Evolutionary conservation across 2,888 invertebrate species (phyloP).

Genomic region (Apamea sordens): DNA sequence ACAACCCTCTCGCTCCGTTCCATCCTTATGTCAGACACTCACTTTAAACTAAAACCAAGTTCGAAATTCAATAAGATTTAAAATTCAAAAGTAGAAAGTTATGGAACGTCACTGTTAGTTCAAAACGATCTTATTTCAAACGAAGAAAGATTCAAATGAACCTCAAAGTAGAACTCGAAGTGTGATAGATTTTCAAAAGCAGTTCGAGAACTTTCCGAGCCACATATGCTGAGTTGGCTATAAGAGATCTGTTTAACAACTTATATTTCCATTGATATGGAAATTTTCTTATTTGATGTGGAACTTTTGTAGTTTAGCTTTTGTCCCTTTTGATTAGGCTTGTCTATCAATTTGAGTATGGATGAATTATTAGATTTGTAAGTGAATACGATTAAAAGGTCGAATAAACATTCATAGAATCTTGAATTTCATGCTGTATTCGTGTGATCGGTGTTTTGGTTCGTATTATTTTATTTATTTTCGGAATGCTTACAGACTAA

Average conservation of each 20-base stretch:
- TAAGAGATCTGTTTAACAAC: constrained; percentile 61
- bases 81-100: constrained; percentile 55
- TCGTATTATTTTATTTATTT: no score
- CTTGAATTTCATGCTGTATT: background rate
- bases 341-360: constrained; percentile 16
- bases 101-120: constrained; percentile 58
- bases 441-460: no score
- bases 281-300: constrained; percentile 30
- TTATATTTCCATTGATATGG: constrained; percentile 44
- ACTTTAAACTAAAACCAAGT: constrained; percentile 35
- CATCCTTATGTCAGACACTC: constrained; percentile 14
- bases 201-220: constrained; percentile 66
- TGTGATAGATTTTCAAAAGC: constrained; percentile 69
- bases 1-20: background rate
- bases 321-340: constrained; percentile 23
- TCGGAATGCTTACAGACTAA: no score
- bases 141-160: constrained; percentile 61
- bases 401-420: background rate
- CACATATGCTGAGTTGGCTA: constrained; percentile 68
- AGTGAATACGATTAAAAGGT: background rate
- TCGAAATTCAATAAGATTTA: constrained; percentile 50
- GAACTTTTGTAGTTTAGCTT: constrained; percentile 40
- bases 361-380: background rate
- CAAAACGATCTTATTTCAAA: constrained; percentile 63
- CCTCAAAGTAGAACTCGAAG: constrained; percentile 55